Conservation (phyloP, 2,888 invertebrate species). For the Trachelus troglodyta region DNA sequence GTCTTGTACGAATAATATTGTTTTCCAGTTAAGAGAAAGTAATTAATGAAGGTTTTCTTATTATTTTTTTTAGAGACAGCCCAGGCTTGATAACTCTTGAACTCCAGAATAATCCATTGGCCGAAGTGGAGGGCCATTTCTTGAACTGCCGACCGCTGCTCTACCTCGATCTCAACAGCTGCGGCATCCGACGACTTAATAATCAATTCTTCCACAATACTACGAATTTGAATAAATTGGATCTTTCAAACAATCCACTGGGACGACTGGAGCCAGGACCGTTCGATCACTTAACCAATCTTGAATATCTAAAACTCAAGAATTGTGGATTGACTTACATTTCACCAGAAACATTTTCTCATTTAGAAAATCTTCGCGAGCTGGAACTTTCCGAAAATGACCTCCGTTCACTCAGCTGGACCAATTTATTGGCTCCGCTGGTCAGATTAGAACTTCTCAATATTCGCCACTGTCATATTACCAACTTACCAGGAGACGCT, state of each 20-base stretch:
- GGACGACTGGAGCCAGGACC: constrained; percentile 70
- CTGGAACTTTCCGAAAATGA: constrained; percentile 75
- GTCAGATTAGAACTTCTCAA: constrained; percentile 74
- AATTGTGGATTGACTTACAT: constrained; percentile 74
- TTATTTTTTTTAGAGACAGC: constrained; percentile 70
- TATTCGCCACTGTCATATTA: constrained; percentile 73
- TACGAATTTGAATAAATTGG: constrained; percentile 75
- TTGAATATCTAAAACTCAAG: constrained; percentile 76
- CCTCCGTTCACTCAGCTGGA: constrained; percentile 72
- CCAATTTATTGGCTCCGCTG: constrained; percentile 72
- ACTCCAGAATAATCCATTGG: constrained; percentile 76
- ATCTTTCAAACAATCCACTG: constrained; percentile 77
- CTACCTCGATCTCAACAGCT: constrained; percentile 76
- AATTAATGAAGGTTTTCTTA: constrained; percentile 10
- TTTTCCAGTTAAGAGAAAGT: constrained; percentile 11
- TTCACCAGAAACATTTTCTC: constrained; percentile 70
- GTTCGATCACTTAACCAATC: constrained; percentile 74
- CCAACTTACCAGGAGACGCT: constrained; percentile 73
- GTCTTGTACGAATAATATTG: background rate
- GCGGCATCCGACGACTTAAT: constrained; percentile 72
- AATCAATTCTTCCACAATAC: constrained; percentile 76
- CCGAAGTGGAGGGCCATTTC: constrained; percentile 74
- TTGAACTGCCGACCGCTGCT: constrained; percentile 75
- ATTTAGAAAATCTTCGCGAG: constrained; percentile 73
- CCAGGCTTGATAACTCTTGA: constrained; percentile 78